phyloP scores from a whole-genome alignment of 2,113 vertebrate genomes.

The Todiramphus saurophagus region DNA sequence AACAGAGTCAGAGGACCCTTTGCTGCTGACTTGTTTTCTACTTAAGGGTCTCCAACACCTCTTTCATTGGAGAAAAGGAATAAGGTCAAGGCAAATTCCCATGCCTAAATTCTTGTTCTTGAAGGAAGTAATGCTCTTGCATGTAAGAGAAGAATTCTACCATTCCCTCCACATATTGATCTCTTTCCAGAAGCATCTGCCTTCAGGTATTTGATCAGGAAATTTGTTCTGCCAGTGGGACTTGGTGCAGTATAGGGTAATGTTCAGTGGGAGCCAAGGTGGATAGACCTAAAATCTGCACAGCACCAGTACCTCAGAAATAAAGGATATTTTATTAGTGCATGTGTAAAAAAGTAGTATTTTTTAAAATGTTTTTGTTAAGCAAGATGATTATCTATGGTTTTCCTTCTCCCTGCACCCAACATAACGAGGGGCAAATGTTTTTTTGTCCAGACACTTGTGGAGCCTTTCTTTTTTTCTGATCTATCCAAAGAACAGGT shows the following conservation, averaged over 20 bases:
- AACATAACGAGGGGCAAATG: rapidly evolving
- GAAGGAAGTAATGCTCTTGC: not conserved
- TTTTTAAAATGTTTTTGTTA: not conserved
- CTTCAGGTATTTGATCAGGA: not conserved
- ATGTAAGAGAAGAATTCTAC: not conserved
- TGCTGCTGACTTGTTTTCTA: not conserved
- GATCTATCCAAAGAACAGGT: not conserved
- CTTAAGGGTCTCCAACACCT: not conserved
- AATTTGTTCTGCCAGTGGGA: not conserved
- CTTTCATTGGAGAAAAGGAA: not conserved
- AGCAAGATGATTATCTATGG: not conserved
- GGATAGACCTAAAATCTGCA: not conserved
- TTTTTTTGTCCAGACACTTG: rapidly evolving
- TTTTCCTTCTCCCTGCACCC: not conserved
- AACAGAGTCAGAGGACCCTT: not conserved
- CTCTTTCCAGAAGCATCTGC: not conserved
- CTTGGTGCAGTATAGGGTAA: not conserved
- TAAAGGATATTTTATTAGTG: not conserved
- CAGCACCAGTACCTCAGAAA: not conserved
- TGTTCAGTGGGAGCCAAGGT: not conserved
- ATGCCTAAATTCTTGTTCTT: not conserved
- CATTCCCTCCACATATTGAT: rapidly evolving
- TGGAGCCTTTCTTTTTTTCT: not conserved
- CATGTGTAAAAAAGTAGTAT: not conserved
- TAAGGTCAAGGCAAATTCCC: not conserved